phyloP scores from a whole-genome alignment of 2,797 vertebrate genomes.

The Paedocypris micromegethes region DNA sequence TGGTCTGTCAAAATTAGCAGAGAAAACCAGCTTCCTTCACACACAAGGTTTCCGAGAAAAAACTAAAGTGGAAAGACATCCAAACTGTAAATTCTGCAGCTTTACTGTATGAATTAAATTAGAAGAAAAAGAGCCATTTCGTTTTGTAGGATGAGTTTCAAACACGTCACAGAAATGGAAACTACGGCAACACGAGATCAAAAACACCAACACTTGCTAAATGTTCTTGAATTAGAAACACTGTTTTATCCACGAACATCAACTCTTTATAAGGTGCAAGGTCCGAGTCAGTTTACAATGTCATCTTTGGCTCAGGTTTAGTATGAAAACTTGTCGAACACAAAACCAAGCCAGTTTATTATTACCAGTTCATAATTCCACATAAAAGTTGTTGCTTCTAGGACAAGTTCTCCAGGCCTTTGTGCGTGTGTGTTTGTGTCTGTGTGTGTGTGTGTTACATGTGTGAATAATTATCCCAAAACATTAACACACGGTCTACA shows the following conservation, averaged over 20 bases:
- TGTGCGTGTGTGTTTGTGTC: background rate
- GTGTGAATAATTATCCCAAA: background rate
- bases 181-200: conserved; percentile 8
- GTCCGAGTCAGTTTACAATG: conserved; percentile 8
- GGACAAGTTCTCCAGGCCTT: background rate
- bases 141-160: conserved; percentile 34
- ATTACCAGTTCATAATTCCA: conserved; percentile 11
- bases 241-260: conserved; percentile 19
- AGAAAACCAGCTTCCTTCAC: conserved; percentile 46
- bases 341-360: conserved; percentile 1
- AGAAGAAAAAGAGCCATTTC: background rate
- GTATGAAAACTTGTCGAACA: conserved; percentile 11
- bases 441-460: conserved; percentile 1
- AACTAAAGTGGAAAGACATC: too few species aligned
- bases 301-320: conserved; percentile 47
- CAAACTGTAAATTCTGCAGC: too few species aligned
- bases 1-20: conserved; percentile 18
- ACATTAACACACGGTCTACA: conserved; percentile 22
- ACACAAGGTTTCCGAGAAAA: conserved; percentile 20
- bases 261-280: conserved; percentile 20
- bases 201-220: conserved; percentile 22
- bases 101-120: background rate
- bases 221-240: conserved; percentile 33
- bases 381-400: conserved; percentile 5
- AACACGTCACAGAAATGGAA: conserved; percentile 35